Evolutionary conservation across 2,797 vertebrate species (phyloP), one percentile per base, ranked within the genome.

Genomic region (Lutjanus argentimaculatus): DNA sequence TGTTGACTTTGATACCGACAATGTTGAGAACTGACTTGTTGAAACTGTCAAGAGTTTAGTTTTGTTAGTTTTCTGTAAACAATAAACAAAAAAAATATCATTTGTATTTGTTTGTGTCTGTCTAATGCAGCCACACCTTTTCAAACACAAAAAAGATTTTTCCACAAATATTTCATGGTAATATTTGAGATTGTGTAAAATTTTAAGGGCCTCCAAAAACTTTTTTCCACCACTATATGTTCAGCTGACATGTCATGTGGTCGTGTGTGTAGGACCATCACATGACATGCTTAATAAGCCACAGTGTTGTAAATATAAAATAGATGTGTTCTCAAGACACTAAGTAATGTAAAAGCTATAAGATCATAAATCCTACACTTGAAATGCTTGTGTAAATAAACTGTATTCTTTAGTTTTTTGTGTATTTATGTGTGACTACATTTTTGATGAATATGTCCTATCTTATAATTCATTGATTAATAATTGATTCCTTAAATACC

Each of bases 191-290:
- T n/a, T n/a, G n/a, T n/a, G n/a, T n/a, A n/a, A n/a, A n/a, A n/a
- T n/a, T n/a, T n/a, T n/a, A n/a, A n/a, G n/a, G n/a, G n/a, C n/a
- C n/a, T n/a, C n/a, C n/a, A n/a, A n/a, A n/a, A n/a, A n/a, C n/a
- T n/a, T n/a, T n/a, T n/a, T n/a, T n/a, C n/a, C n/a, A n/a, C n/a
- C n/a, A n/a, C 21, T 57, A 53, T 55, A 61, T 61, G n/a, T 72
- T 72, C 40, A 67, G 48, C 49, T 79, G 42, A 16, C 56, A 59
- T 3, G 13, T 75, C 45, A 76, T 48, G n/a, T 58, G 25, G 16
- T 68, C 7, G 43, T n/a, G n/a, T n/a, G n/a, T n/a, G n/a, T 43
- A 51, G 19, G 19, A 52, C 52, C 36, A 36, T 80, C 48, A 42
- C 12, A 42, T 48, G n/a, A 48, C 9, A 59, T 55, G 53, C 67